Percentiles rank a stretch among this genome's conserved stretches.
Evolutionary conservation across 2,113 vertebrate species (phyloP).

Genomic region (Kryptolebias marmoratus): DNA sequence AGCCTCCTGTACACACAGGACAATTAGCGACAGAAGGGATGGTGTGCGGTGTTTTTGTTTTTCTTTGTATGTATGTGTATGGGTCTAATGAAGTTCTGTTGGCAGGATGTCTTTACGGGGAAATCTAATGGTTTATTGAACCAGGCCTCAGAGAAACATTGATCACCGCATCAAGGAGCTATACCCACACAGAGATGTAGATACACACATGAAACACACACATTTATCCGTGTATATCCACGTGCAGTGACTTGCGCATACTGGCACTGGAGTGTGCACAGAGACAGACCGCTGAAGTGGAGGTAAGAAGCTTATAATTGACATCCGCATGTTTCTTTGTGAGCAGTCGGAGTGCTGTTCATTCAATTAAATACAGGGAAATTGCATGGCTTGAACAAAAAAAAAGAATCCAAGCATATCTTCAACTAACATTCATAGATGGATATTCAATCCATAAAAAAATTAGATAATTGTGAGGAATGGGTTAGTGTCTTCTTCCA

Average conservation of each 20-base stretch:
- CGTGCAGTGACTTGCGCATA: background rate
- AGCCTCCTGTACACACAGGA: conserved; percentile 24
- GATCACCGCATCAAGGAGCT: conserved; percentile 67
- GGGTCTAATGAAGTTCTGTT: conserved; percentile 71
- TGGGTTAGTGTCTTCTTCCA: conserved; percentile 36
- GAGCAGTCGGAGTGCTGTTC: conserved; percentile 33
- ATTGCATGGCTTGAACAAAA: conserved; percentile 21
- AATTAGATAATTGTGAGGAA: conserved; percentile 34
- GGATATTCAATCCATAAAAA: conserved; percentile 36
- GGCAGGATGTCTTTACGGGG: conserved; percentile 69
- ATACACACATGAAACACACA: conserved; percentile 13
- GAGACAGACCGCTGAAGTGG: conserved; percentile 29
- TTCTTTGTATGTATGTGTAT: conserved; percentile 35
- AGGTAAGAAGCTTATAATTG: conserved; percentile 64
- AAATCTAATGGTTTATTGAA: conserved; percentile 74
- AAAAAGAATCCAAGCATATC: conserved; percentile 21
- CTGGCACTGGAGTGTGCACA: background rate
- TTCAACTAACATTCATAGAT: conserved; percentile 24
- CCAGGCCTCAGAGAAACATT: conserved; percentile 64
- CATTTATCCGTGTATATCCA: conserved; percentile 7
- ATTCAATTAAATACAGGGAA: conserved; percentile 59
- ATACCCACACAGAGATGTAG: conserved; percentile 27
- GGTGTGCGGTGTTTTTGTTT: conserved; percentile 24
- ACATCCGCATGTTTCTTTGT: conserved; percentile 52
- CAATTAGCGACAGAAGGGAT: conserved; percentile 38